phyloP scores from a whole-genome alignment of 2,113 vertebrate species.

The Thalassarche chlororhynchos region DNA sequence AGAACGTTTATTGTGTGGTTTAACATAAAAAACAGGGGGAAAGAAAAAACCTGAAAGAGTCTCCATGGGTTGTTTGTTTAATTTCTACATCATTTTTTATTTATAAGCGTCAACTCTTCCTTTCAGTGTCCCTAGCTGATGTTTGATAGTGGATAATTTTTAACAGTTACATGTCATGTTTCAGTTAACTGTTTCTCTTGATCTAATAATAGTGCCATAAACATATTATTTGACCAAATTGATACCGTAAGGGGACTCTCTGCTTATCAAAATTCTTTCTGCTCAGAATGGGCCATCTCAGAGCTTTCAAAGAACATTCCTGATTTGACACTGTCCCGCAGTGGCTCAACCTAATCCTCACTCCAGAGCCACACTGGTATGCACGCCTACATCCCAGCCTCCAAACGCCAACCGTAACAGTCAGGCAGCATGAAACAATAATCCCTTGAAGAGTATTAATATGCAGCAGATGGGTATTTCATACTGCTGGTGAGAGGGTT shows the following conservation, averaged over 20 bases:
- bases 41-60: conserved; percentile 25
- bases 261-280: conserved; percentile 57
- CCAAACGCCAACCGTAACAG: not conserved
- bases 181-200: conserved; percentile 50
- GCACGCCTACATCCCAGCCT: not conserved
- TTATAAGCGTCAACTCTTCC: conserved; percentile 63
- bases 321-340: not conserved
- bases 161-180: conserved; percentile 67
- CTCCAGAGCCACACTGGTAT: conserved; percentile 2
- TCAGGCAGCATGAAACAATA: conserved; percentile 49
- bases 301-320: conserved; percentile 22
- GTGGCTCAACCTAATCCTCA: conserved; percentile 15
- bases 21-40: not conserved
- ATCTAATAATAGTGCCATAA: conserved; percentile 59
- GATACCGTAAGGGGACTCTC: conserved; percentile 27
- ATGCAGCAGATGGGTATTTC: conserved; percentile 44
- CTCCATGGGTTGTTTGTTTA: conserved; percentile 71
- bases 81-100: conserved; percentile 78
- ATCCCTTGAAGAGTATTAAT: conserved; percentile 25
- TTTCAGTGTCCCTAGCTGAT: conserved; percentile 47
- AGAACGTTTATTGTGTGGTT: conserved; percentile 69
- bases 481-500: conserved; percentile 7
- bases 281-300: not conserved
- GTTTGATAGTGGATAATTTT: conserved; percentile 68
- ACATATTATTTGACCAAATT: conserved; percentile 60